Percentiles rank a stretch among this genome's conserved stretches.
phyloP scores from a whole-genome alignment of 2,888 invertebrate species.

The Pollenia amentaria region DNA sequence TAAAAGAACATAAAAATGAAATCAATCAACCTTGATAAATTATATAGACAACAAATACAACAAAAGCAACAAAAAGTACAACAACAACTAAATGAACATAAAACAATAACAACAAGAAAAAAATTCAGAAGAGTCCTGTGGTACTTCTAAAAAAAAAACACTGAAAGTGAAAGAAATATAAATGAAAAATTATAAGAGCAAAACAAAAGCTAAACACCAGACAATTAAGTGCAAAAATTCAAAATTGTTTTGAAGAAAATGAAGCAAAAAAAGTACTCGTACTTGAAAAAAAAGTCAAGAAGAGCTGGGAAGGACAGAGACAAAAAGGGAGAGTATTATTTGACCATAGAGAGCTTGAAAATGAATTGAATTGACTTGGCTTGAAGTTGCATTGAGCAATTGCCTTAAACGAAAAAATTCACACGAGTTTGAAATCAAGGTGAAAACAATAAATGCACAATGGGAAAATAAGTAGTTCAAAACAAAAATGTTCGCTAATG shows the following conservation, averaged over 20 bases:
- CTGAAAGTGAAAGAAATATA: constrained; percentile 38
- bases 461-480: constrained; percentile 5
- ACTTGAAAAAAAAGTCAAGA: background rate
- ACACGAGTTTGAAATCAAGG: constrained; percentile 67
- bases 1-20: constrained; percentile 75
- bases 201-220: constrained; percentile 9
- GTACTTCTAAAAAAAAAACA: background rate
- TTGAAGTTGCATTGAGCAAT: constrained; percentile 9
- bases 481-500: background rate
- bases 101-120: constrained; percentile 46
- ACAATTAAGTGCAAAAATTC: constrained; percentile 50
- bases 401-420: constrained; percentile 49
- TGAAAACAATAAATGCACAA: constrained; percentile 42
- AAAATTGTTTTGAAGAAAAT: background rate
- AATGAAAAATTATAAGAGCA: constrained; percentile 16
- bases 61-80: constrained; percentile 24
- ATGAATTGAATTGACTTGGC: constrained; percentile 49
- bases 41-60: constrained; percentile 55
- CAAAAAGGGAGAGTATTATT: background rate
- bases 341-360: constrained; percentile 44
- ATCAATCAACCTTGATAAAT: constrained; percentile 79
- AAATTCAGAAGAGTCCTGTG: constrained; percentile 33
- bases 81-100: constrained; percentile 23
- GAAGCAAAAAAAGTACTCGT: background rate
- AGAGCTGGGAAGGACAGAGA: background rate